Percentiles rank a stretch among this genome's conserved stretches.
Evolutionary conservation across 2,113 vertebrate genomes (phyloP).

Genomic region (Oreotragus oreotragus): DNA sequence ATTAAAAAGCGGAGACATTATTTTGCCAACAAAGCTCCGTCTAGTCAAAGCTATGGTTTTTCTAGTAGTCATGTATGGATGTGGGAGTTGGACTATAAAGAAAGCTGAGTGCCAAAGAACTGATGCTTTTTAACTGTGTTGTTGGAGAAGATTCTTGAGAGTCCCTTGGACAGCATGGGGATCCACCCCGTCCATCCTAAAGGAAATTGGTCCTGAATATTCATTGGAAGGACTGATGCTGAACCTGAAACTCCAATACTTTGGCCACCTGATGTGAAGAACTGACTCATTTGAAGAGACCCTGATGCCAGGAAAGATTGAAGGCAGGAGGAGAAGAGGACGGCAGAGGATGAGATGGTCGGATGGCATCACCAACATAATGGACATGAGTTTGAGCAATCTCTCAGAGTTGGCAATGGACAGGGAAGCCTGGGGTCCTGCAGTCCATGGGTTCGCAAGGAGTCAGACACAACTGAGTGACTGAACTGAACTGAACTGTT

Average conservation of each 20-base stretch:
- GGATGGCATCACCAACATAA: not conserved
- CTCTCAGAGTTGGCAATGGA: not conserved
- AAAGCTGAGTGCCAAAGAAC: not conserved
- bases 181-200: not conserved
- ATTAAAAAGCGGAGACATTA: not conserved
- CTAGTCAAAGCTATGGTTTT: not conserved
- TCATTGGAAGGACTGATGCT: not conserved
- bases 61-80: not conserved
- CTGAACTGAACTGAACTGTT: not conserved
- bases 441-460: not conserved
- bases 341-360: not conserved
- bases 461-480: not conserved
- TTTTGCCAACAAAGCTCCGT: rapidly evolving
- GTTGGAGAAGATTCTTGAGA: not conserved
- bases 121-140: not conserved
- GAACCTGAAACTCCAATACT: not conserved
- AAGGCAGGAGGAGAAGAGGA: not conserved
- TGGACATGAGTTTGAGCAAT: not conserved
- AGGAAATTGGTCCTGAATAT: not conserved
- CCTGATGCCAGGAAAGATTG: not conserved
- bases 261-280: not conserved
- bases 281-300: not conserved
- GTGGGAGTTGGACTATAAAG: not conserved
- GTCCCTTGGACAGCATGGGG: not conserved
- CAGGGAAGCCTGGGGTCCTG: not conserved